Conservation (phyloP, 2,113 vertebrate species). For the Jacana jacana region DNA sequence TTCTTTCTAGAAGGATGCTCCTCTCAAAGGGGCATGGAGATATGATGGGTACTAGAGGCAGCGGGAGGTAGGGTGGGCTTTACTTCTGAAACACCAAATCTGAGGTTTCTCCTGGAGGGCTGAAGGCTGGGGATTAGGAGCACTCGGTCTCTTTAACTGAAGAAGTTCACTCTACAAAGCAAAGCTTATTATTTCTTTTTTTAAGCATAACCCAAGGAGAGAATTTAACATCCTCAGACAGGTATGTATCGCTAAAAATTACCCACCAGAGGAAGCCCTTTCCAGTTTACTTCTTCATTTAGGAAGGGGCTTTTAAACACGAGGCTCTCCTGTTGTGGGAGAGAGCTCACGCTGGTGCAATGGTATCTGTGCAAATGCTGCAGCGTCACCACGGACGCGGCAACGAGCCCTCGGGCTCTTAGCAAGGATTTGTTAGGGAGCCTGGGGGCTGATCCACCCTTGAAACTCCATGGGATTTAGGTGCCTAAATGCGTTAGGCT, state of each 20-base stretch:
- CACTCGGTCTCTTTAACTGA: background rate
- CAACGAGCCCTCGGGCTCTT: background rate
- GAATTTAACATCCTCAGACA: background rate
- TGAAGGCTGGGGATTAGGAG: background rate
- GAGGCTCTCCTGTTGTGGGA: background rate
- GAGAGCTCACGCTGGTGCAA: background rate
- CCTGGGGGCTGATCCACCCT: slow-evolving; percentile 16
- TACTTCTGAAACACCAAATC: background rate
- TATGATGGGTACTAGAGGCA: background rate
- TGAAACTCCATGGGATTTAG: slow-evolving; percentile 31
- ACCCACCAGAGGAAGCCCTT: background rate
- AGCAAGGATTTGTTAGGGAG: slow-evolving; percentile 22
- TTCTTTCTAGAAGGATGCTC: background rate
- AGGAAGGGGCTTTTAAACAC: background rate
- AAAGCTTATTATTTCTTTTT: background rate
- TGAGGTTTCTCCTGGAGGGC: background rate
- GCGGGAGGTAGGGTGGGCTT: background rate
- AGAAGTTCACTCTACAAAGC: background rate
- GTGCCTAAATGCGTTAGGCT: slow-evolving; percentile 38
- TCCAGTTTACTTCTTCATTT: background rate
- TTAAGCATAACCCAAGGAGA: background rate
- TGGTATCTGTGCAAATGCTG: background rate
- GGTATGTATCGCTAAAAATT: background rate
- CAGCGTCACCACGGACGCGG: background rate
- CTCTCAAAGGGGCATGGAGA: background rate